A percentile compares a stretch with the other conserved stretches of the same genome.
Conservation (phyloP, 2,797 vertebrate genomes). For the Anabacerthia variegaticeps region DNA sequence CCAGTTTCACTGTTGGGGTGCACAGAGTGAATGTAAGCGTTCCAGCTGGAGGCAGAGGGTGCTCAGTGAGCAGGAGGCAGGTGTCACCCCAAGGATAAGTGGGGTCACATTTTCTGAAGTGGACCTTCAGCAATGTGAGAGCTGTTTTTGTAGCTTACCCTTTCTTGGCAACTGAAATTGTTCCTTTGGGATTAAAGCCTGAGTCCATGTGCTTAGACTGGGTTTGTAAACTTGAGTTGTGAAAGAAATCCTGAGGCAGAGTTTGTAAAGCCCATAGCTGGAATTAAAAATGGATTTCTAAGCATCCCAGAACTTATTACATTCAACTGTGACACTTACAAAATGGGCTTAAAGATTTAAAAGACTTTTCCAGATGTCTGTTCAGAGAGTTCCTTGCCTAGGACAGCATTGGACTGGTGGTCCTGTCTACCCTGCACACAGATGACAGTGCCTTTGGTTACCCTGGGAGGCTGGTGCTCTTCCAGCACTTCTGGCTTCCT, state of each 20-base stretch:
- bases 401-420: not conserved
- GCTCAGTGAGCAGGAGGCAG: not conserved
- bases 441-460: not conserved
- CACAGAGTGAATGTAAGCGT: not conserved
- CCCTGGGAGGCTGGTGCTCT: not conserved
- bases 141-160: not conserved
- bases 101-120: not conserved
- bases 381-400: not conserved
- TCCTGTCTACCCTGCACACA: not conserved
- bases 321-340: not conserved
- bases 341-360: not conserved
- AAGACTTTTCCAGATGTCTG: not conserved
- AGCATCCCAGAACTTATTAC: not conserved
- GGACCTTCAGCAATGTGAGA: not conserved
- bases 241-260: not conserved
- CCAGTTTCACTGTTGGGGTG: fast-evolving
- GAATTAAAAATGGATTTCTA: not conserved
- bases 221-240: not conserved
- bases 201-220: not conserved
- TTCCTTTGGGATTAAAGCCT: not conserved
- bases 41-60: not conserved
- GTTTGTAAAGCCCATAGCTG: not conserved
- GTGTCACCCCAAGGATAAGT: not conserved
- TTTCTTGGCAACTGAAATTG: not conserved
- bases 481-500: not conserved